Evolutionary conservation across 2,888 invertebrate species (phyloP).

Genomic region (Sabatieria punctata): DNA sequence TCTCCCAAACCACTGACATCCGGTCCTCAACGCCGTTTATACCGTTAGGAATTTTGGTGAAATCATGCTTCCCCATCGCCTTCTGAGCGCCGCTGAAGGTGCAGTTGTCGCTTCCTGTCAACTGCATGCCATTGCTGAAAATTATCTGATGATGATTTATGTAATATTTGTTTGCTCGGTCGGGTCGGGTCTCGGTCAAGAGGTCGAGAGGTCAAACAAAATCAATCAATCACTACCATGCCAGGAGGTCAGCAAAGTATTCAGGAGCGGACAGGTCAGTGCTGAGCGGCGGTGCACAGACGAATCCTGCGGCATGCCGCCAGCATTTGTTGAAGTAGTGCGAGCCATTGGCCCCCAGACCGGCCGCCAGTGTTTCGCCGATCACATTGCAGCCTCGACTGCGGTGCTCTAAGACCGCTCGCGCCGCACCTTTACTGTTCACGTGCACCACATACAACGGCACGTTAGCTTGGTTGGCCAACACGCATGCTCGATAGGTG

Average conservation of each 20-base stretch:
- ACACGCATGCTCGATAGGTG: constrained; percentile 65
- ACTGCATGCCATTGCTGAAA: constrained; percentile 67
- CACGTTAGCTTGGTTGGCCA: constrained; percentile 70
- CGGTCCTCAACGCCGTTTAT: constrained; percentile 92
- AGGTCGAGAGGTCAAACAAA: no score
- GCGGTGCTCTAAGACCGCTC: constrained; percentile 52
- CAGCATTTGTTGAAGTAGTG: constrained; percentile 70
- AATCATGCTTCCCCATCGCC: constrained; percentile 65
- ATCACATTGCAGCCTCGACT: constrained; percentile 42
- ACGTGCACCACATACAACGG: constrained; percentile 85
- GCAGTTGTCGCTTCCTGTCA: constrained; percentile 88
- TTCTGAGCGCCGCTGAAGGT: constrained; percentile 83
- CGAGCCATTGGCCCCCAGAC: constrained; percentile 54
- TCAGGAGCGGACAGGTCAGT: constrained; percentile 72
- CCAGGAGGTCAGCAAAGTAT: constrained; percentile 63
- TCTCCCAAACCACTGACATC: constrained; percentile 92
- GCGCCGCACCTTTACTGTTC: constrained; percentile 68
- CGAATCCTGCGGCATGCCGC: constrained; percentile 78
- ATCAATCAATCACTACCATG: constrained; percentile 49
- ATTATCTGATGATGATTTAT: no score
- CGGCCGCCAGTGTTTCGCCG: constrained; percentile 80
- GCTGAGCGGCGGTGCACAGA: constrained; percentile 81
- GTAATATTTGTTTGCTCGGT: no score
- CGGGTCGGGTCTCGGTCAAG: no score
- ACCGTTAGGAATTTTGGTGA: constrained; percentile 69